Evolutionary conservation across 64 coral and sea anemone species (phyloP).

Genomic region (Pocillopora damicornis): DNA sequence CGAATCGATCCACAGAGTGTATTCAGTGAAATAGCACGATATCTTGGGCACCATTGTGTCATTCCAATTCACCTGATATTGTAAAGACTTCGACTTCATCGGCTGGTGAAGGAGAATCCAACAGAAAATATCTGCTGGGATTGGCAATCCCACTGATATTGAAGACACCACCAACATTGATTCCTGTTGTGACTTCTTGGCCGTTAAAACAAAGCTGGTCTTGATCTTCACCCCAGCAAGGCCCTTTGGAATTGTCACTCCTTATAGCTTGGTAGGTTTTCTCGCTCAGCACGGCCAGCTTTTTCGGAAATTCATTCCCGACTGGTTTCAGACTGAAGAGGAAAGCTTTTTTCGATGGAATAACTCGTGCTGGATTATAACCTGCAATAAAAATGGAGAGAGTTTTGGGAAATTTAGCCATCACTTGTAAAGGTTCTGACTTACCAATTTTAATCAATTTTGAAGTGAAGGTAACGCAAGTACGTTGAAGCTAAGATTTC

Average conservation of each 20-base stretch:
- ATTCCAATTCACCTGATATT: background rate
- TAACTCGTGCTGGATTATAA: background rate
- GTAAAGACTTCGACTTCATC: background rate
- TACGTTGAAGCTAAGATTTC: too few species aligned
- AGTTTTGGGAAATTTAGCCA: too few species aligned
- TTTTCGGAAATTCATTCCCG: background rate
- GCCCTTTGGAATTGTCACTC: background rate
- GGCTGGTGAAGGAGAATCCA: background rate
- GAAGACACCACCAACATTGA: background rate
- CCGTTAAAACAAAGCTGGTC: background rate
- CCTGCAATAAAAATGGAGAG: background rate
- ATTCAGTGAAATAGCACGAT: too few species aligned
- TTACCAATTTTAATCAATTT: too few species aligned
- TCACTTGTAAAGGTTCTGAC: too few species aligned
- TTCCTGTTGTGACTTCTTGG: background rate
- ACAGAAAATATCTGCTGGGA: background rate
- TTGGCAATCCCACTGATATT: background rate
- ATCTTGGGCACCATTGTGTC: too few species aligned
- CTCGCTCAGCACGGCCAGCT: background rate
- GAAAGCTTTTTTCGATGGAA: conserved; percentile 16
- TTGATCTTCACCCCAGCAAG: background rate
- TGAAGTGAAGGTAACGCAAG: too few species aligned
- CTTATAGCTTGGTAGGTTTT: background rate
- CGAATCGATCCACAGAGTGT: too few species aligned
- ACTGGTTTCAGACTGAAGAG: background rate